phyloP scores from a whole-genome alignment of 2,888 invertebrate genomes.

The Ormyrus nitidulus region DNA sequence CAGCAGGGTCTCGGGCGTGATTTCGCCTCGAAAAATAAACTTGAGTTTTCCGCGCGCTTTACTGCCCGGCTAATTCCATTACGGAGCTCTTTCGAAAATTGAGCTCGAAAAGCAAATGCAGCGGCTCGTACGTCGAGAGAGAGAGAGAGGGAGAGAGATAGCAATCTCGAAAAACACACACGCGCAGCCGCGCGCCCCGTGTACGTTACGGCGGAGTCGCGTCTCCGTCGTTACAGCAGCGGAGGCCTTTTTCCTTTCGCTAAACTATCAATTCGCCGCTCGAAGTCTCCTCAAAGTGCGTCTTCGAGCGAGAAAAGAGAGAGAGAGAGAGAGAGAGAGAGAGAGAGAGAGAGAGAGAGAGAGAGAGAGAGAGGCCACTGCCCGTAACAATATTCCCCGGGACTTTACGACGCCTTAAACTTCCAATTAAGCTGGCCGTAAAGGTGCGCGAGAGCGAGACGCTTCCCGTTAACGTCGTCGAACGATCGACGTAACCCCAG shows the following conservation, averaged over 20 bases:
- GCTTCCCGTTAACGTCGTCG: slow-evolving; percentile 59
- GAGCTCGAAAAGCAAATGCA: slow-evolving; percentile 30
- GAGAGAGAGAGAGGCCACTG: slow-evolving; percentile 26
- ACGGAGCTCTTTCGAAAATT: slow-evolving; percentile 53
- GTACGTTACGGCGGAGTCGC: no score
- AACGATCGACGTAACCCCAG: slow-evolving; percentile 62
- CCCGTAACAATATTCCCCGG: slow-evolving; percentile 48
- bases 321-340: slow-evolving; percentile 7
- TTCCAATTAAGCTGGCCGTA: slow-evolving; percentile 66
- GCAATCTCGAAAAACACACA: slow-evolving; percentile 10
- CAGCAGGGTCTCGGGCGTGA: slow-evolving; percentile 33
- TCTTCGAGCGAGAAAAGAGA: no score
- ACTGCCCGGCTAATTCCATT: slow-evolving; percentile 47
- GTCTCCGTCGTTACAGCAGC: background rate
- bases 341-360: background rate
- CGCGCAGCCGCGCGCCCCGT: background rate
- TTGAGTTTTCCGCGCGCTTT: slow-evolving; percentile 21
- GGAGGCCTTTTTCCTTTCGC: slow-evolving; percentile 7
- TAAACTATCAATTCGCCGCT: slow-evolving; percentile 35
- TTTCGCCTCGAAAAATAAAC: slow-evolving; percentile 48
- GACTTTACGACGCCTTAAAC: slow-evolving; percentile 65
- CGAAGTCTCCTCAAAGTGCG: background rate
- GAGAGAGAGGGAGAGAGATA: background rate
- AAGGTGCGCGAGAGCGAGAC: slow-evolving; percentile 56
- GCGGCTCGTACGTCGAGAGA: no score